Evolutionary conservation across 2,888 invertebrate genomes (phyloP).

Genomic region (Epicampocera succincta): DNA sequence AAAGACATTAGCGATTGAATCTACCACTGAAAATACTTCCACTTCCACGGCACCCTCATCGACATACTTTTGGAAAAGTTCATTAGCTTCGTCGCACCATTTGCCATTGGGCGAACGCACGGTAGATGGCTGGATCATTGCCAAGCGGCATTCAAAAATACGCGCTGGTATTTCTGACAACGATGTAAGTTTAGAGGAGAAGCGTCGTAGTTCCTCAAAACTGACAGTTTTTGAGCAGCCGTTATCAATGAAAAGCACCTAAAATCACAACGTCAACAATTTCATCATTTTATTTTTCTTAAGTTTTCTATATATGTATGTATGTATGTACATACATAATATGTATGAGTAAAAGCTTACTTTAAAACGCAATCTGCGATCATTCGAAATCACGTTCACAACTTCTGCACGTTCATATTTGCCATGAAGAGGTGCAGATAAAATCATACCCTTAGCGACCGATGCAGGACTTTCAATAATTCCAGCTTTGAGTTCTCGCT

Average conservation of each 20-base stretch:
- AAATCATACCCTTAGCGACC: slow-evolving; percentile 82
- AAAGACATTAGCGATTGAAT: slow-evolving; percentile 87
- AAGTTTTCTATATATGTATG: not conserved
- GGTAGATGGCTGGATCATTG: slow-evolving; percentile 87
- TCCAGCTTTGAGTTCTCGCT: slow-evolving; percentile 73
- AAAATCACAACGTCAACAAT: slow-evolving; percentile 58
- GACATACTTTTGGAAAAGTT: slow-evolving; percentile 81
- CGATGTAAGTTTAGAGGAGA: slow-evolving; percentile 74
- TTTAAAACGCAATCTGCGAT: slow-evolving; percentile 74
- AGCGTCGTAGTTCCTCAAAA: slow-evolving; percentile 81
- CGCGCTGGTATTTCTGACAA: slow-evolving; percentile 83
- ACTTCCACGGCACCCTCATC: slow-evolving; percentile 79
- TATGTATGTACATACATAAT: too few relatives aligned
- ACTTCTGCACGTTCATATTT: slow-evolving; percentile 85
- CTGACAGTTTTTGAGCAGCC: slow-evolving; percentile 85
- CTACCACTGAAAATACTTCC: slow-evolving; percentile 87
- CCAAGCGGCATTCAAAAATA: slow-evolving; percentile 88
- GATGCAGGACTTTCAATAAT: slow-evolving; percentile 74
- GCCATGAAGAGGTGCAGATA: slow-evolving; percentile 84
- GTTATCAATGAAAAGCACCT: slow-evolving; percentile 91
- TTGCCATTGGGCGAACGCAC: slow-evolving; percentile 84
- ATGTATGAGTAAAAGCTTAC: slow-evolving; percentile 59
- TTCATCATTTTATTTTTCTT: not conserved
- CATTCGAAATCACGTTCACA: slow-evolving; percentile 76
- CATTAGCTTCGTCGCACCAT: slow-evolving; percentile 85